Evolutionary conservation across 2,113 vertebrate species (phyloP), one percentile per base, ranked within the genome.

Genomic region (Pelvicachromis taeniatus): DNA sequence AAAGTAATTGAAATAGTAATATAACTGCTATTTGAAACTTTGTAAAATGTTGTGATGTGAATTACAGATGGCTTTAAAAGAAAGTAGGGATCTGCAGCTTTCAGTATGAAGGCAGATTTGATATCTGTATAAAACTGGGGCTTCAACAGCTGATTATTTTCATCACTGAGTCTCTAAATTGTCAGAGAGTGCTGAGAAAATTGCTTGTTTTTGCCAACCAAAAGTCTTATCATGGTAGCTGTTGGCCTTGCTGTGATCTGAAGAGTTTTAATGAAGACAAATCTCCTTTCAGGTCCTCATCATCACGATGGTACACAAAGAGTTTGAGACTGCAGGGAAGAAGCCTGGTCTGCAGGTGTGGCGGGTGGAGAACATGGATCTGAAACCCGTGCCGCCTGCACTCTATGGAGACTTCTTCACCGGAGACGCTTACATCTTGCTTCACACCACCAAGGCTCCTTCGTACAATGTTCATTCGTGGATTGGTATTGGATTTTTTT

Each of bases 311-410:
- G 77, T 82, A 26, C 89, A 94, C 88, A 91, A 95, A 80, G 92
- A 92, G 81, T 96, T 96, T 8, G 40, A 92, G 80, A 81, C 9
- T 4, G 95, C 94, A 4, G 96, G 96, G 33, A 95, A 96, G 83
- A 77, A 88, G 78, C 89, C 95, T 0, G 96, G 96, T 10, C 92
- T 96, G 77, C 92, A 96, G 91, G 87, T 96, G 79, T 96, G 96
- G 96, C 94, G 96, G 9, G 90, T 96, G 38, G 96, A 96, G 86
- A 95, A 93, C 4, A 85, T 95, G 95, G 89, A 95, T 16, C 68
- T 96, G 63, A 86, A 81, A 8, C 90, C 89, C 0, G 89, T 96
- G 2, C 95, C 94, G 4, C 11, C 81, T 12, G 29, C 88, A 17
- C 82, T 89, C 17, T 26, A 93, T 4, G 94, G 96, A 40, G 77